phyloP scores from a whole-genome alignment of 2,888 invertebrate genomes.

The Lasioglossum morio region DNA sequence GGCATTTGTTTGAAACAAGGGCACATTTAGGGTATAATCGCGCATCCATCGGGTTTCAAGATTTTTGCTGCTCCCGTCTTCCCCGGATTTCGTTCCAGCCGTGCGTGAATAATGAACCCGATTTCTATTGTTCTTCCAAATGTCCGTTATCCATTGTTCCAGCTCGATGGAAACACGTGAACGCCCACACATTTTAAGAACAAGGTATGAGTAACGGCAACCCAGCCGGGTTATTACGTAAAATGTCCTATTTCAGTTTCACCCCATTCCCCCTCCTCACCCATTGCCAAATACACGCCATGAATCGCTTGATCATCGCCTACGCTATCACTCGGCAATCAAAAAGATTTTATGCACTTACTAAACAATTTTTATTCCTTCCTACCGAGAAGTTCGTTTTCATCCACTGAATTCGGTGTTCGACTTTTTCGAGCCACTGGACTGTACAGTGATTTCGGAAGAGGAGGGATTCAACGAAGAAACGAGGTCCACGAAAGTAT shows the following conservation, averaged over 20 bases:
- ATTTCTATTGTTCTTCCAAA: slow-evolving; percentile 54
- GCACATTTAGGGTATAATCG: neutral
- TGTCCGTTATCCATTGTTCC: slow-evolving; percentile 52
- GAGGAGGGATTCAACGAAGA: neutral
- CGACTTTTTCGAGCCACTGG: neutral
- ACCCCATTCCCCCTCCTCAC: neutral
- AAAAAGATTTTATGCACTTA: neutral
- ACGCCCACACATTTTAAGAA: slow-evolving; percentile 41
- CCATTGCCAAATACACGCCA: slow-evolving; percentile 21
- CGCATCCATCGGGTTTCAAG: slow-evolving; percentile 23
- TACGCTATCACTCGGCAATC: neutral
- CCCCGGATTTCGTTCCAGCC: slow-evolving; percentile 36
- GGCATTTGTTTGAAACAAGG: too few species aligned
- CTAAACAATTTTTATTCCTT: too few species aligned
- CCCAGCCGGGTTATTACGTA: slow-evolving; percentile 37
- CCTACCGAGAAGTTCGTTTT: too few species aligned
- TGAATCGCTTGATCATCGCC: neutral
- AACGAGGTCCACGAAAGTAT: slow-evolving; percentile 1
- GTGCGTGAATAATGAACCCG: slow-evolving; percentile 50
- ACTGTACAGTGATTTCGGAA: neutral
- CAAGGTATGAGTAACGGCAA: slow-evolving; percentile 45
- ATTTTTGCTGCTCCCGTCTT: slow-evolving; percentile 17
- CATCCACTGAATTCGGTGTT: neutral
- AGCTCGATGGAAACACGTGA: slow-evolving; percentile 44
- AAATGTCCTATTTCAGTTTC: slow-evolving; percentile 45